A percentile compares a stretch with the other conserved stretches of the same genome.
These are phyloP conservation scores for Polypedilum pembai DNA, from an alignment of 1,140 invertebrate species.

Conservation along the genomic window DNA sequence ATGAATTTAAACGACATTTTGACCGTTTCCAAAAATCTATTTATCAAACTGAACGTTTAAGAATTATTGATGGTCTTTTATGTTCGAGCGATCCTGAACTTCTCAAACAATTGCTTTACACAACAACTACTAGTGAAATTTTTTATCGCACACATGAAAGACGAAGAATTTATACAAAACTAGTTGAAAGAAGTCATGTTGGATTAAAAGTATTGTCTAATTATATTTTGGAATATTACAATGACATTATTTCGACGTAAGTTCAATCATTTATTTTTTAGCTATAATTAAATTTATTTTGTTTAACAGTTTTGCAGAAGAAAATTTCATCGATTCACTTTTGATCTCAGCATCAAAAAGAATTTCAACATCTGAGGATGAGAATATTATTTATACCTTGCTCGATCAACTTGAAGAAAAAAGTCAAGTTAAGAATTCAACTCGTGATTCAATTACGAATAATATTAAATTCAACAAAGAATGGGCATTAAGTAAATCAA, in stretches of 20 bases:
- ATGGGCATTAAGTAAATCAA: not conserved
- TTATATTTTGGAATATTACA: not conserved
- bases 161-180: not conserved
- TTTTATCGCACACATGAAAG: not conserved
- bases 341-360: not conserved
- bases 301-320: not conserved
- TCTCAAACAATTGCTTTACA: not conserved
- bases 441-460: not conserved
- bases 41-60: not conserved
- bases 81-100: not conserved
- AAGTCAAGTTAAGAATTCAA: not conserved
- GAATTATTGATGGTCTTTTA: not conserved
- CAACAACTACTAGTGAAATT: not conserved
- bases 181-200: not conserved
- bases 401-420: not conserved
- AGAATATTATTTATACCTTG: not conserved
- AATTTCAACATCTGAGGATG: not conserved
- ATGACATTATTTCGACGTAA: not conserved
- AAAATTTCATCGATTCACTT: not conserved
- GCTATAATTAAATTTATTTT: not conserved
- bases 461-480: not conserved
- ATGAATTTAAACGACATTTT: not conserved
- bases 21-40: not conserved
- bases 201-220: not conserved
- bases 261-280: not conserved